Evolutionary conservation across 2,113 vertebrate genomes (phyloP).

Genomic region (Plecotus auritus): DNA sequence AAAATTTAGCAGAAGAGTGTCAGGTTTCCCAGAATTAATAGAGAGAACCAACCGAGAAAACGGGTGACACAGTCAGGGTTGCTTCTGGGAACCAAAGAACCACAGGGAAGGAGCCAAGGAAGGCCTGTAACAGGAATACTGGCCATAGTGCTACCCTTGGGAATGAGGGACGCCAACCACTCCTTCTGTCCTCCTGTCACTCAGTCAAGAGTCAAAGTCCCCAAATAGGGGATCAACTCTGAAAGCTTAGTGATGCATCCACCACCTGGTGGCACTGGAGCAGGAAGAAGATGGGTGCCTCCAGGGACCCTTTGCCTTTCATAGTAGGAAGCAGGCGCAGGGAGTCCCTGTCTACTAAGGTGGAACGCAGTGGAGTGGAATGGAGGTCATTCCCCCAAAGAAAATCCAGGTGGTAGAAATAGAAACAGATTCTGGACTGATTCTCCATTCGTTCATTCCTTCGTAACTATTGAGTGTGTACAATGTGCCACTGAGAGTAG

Average conservation of each 20-base stretch:
- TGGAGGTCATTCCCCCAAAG: neutral
- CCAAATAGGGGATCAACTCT: neutral
- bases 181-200: neutral
- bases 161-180: neutral
- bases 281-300: neutral
- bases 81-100: neutral
- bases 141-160: neutral
- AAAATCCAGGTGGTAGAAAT: neutral
- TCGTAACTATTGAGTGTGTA: neutral
- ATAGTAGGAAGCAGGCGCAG: neutral
- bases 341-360: neutral
- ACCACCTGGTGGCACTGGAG: no score
- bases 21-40: neutral
- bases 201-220: neutral
- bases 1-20: neutral
- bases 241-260: neutral
- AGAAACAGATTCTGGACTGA: neutral
- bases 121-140: neutral
- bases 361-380: neutral
- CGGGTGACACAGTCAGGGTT: neutral
- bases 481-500: accelerated
- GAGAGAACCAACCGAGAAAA: neutral
- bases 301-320: neutral
- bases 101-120: neutral
- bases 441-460: neutral